These are phyloP conservation scores for Anthrax anthrax DNA, from an alignment of 2,888 invertebrate genomes.

Conservation along the genomic window DNA sequence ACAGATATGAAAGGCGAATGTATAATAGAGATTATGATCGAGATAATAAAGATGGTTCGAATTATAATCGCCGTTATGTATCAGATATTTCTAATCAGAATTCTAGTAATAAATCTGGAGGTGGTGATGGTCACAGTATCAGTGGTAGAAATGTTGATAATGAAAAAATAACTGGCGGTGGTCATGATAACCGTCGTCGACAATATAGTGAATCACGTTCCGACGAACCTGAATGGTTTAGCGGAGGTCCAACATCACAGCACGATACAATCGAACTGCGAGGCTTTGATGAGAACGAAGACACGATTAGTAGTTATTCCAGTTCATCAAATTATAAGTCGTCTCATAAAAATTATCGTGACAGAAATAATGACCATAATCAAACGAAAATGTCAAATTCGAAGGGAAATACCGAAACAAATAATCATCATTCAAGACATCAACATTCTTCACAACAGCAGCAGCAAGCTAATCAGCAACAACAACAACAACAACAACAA, in stretches of 20 bases:
- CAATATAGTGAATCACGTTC: slow-evolving; percentile 46
- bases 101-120: slow-evolving; percentile 13
- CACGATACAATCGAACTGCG: slow-evolving; percentile 83
- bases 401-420: slow-evolving; percentile 1
- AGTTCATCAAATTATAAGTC: slow-evolving; percentile 4
- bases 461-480: not conserved
- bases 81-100: slow-evolving; percentile 14
- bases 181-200: slow-evolving; percentile 35
- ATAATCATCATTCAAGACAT: not conserved
- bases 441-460: not conserved
- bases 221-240: slow-evolving; percentile 86
- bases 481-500: not conserved
- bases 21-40: slow-evolving; percentile 31
- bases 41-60: slow-evolving; percentile 13
- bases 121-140: slow-evolving; percentile 16
- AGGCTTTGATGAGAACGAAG: slow-evolving; percentile 63
- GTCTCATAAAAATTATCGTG: not conserved
- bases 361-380: not conserved
- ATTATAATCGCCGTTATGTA: slow-evolving; percentile 15
- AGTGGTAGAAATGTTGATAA: not conserved
- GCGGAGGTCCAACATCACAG: slow-evolving; percentile 79
- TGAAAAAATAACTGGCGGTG: not conserved
- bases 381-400: not conserved
- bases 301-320: slow-evolving; percentile 9
- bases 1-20: slow-evolving; percentile 39